Conservation (phyloP, 2,888 invertebrate species). For the Miltochrista miniata region DNA sequence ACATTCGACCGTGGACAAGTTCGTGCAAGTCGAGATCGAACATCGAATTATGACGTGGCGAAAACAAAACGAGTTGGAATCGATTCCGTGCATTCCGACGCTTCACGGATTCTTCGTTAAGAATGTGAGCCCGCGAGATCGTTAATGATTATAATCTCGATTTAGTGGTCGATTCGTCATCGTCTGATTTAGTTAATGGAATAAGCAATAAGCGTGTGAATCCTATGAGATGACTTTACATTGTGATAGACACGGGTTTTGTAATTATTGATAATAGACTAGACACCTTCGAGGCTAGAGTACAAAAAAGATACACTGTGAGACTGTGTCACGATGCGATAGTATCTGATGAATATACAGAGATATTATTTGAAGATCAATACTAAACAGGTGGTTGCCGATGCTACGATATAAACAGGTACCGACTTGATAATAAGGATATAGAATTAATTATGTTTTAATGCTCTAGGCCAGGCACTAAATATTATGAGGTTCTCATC, state of each 20-base stretch:
- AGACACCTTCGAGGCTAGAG: constrained; percentile 17
- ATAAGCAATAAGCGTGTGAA: constrained; percentile 78
- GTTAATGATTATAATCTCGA: constrained; percentile 80
- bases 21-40: constrained; percentile 54
- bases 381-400: too few relatives aligned
- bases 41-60: constrained; percentile 80
- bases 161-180: constrained; percentile 80
- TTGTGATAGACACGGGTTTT: constrained; percentile 40
- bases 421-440: neutral
- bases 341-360: constrained; percentile 13
- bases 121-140: constrained; percentile 71
- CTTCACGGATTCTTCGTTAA: constrained; percentile 72
- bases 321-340: constrained; percentile 9
- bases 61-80: constrained; percentile 80
- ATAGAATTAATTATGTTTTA: too few relatives aligned
- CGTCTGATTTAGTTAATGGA: constrained; percentile 80
- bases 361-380: neutral
- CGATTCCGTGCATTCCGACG: constrained; percentile 79
- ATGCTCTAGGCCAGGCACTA: too few relatives aligned
- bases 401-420: neutral
- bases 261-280: constrained; percentile 33
- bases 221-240: constrained; percentile 54
- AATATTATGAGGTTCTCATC: too few relatives aligned
- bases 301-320: constrained; percentile 11
- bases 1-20: constrained; percentile 41